Percentiles rank a stretch among this genome's conserved stretches.
These are phyloP conservation scores for Ceramica pisi DNA, from an alignment of 2,888 invertebrate genomes.

Conservation along the genomic window DNA sequence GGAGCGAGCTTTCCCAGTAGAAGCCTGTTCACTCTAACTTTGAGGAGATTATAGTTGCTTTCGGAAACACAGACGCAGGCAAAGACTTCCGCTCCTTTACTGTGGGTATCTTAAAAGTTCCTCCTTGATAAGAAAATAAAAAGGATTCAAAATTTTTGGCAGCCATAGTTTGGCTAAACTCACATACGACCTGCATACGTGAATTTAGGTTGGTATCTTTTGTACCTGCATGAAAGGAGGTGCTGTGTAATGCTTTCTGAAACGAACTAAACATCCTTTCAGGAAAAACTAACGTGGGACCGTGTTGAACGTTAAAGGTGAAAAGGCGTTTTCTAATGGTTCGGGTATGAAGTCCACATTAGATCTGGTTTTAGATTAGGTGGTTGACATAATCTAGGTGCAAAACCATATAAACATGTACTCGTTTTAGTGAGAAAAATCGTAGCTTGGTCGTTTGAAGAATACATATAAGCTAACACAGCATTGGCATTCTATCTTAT, in stretches of 20 bases:
- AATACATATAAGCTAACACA: too few relatives aligned
- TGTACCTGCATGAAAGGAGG: conserved; percentile 40
- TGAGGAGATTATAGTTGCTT: too few relatives aligned
- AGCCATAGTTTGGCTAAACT: conserved; percentile 8
- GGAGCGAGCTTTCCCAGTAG: too few relatives aligned
- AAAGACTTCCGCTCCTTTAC: too few relatives aligned
- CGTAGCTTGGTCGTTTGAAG: too few relatives aligned
- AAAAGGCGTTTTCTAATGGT: conserved; percentile 44
- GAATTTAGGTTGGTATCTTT: conserved; percentile 18
- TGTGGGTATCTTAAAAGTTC: too few relatives aligned
- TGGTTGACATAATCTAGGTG: too few relatives aligned
- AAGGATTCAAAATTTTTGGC: conserved; percentile 10
- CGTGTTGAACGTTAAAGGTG: conserved; percentile 10
- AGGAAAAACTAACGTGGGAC: conserved; percentile 43
- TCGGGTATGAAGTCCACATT: conserved; percentile 9
- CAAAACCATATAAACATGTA: too few relatives aligned
- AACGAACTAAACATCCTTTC: conserved; percentile 46
- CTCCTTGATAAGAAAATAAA: conserved; percentile 4
- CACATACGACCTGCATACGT: conserved; percentile 25
- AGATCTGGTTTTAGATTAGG: conserved; percentile 34
- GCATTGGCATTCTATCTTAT: too few relatives aligned
- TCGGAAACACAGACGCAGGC: too few relatives aligned
- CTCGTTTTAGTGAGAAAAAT: too few relatives aligned
- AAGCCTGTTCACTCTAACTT: too few relatives aligned
- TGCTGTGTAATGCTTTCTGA: conserved; percentile 49